A percentile compares a stretch with the other conserved stretches of the same genome.
Conservation (phyloP, 2,888 invertebrate species). For the Papilio protenor region DNA sequence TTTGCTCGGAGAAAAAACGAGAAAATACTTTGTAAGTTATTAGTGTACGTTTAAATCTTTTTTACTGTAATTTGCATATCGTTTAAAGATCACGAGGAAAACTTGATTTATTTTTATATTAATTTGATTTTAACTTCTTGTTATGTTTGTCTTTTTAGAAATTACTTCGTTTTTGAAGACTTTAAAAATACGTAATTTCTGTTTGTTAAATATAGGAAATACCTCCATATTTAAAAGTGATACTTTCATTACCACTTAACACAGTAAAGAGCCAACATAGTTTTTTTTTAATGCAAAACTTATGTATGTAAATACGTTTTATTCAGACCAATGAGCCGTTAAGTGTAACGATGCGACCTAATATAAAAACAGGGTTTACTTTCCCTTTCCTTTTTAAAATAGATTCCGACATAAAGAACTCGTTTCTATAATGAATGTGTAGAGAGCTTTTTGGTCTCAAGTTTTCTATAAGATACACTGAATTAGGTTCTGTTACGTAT, state of each 20-base stretch:
- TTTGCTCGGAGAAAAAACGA: neutral
- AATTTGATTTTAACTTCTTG: too few species aligned
- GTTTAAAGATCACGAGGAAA: constrained; percentile 11
- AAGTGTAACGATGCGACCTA: neutral
- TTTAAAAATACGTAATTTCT: too few species aligned
- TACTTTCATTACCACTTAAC: too few species aligned
- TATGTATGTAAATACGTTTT: neutral
- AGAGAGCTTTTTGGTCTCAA: neutral
- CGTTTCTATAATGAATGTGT: neutral
- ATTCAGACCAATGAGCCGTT: neutral
- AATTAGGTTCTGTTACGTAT: neutral
- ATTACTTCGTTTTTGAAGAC: too few species aligned
- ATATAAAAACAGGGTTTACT: too few species aligned
- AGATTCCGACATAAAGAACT: neutral
- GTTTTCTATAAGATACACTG: neutral
- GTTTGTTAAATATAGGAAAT: too few species aligned
- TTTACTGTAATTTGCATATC: neutral
- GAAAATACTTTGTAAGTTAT: neutral
- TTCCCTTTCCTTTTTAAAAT: too few species aligned
- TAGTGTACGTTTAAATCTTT: neutral
- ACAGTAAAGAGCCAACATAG: neutral
- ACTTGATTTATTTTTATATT: too few species aligned
- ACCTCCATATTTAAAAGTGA: too few species aligned
- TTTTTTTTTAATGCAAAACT: neutral
- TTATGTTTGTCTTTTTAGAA: too few species aligned